A percentile compares a stretch with the other conserved stretches of the same genome.
Evolutionary conservation across 2,888 invertebrate species (phyloP).

Genomic region (Geophilus truncorum): DNA sequence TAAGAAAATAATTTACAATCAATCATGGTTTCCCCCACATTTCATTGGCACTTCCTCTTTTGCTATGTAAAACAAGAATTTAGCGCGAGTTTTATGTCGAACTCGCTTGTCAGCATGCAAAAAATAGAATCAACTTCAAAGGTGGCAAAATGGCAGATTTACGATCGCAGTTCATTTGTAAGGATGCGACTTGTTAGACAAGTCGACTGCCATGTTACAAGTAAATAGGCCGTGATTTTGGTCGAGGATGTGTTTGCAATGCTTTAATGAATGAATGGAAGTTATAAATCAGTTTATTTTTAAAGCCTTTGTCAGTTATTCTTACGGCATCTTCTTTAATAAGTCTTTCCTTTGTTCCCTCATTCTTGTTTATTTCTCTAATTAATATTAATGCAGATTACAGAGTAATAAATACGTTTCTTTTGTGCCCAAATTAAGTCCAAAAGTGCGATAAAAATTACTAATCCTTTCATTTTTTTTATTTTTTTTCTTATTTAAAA

Average conservation of each 20-base stretch:
- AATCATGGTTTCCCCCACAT: not conserved
- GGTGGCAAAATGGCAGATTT: constrained; percentile 16
- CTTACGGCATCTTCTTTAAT: not conserved
- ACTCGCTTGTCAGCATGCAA: constrained; percentile 7
- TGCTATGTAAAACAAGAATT: not conserved
- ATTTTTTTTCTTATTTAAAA: not conserved
- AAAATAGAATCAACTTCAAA: constrained; percentile 16
- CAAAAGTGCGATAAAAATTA: not conserved
- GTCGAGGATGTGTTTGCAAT: constrained; percentile 12
- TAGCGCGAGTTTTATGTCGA: not conserved
- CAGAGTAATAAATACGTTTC: not conserved
- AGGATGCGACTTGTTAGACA: constrained; percentile 20
- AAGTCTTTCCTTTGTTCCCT: not conserved
- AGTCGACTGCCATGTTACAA: not conserved
- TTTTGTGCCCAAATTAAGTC: no score
- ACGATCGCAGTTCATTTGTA: not conserved
- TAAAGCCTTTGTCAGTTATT: not conserved
- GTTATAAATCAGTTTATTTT: constrained; percentile 6
- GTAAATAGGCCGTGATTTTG: not conserved
- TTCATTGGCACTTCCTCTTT: constrained; percentile 4
- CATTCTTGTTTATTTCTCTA: not conserved
- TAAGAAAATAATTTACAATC: constrained; percentile 12
- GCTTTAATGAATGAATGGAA: not conserved
- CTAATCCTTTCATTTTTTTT: not conserved
- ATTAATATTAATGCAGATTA: not conserved